Evolutionary conservation across 2,797 vertebrate species (phyloP), one percentile per base, ranked within the genome.

Genomic region (Phrynocephalus forsythii): DNA sequence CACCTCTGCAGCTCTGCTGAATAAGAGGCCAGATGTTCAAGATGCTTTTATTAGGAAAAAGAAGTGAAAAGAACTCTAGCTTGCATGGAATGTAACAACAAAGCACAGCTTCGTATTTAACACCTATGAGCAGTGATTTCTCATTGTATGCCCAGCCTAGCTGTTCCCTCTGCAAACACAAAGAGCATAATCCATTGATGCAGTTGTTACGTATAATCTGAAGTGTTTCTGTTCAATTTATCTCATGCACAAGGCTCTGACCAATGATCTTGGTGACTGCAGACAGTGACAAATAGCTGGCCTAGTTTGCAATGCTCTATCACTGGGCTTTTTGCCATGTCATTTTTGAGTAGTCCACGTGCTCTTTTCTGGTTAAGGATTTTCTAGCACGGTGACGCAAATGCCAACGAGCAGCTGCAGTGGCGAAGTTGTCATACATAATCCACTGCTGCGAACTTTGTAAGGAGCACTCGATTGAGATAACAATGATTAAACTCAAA

Each of bases 291-390:
- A 78, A 87, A 93, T 90, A 87, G 89, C 82, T 92, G 94, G 82
- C 94, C 94, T 96, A 88, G 84, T 96, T 96, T 94, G 48, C 83
- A 82, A 52, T 88, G 13, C 79, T 83, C 56, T 93, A 79, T 87
- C 80, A 75, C 84, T 95, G 93, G 94, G 88, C 90, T 93, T 10
- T 87, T 60, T 93, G 88, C 86, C 90, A 78, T 75, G 87, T 83
- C 68, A 16, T 91, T 88, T 93, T 78, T 84, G 75, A 89, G 4
- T 26, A 52, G 86, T 91, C 83, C 76, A 87, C 75, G 66, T 0
- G 20, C 91, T 73, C 56, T 82, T 30, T 84, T 81, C 33, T 72
- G 73, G 60, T 28, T 69, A 80, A 84, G 79, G 38, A 56, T 80
- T 26, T 56, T 85, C 89, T 91, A 86, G 86, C 86, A 84, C 86